Percentiles rank a stretch among this genome's conserved stretches.
Conservation (phyloP, 2,888 invertebrate species). For the Parelbella ahira region DNA sequence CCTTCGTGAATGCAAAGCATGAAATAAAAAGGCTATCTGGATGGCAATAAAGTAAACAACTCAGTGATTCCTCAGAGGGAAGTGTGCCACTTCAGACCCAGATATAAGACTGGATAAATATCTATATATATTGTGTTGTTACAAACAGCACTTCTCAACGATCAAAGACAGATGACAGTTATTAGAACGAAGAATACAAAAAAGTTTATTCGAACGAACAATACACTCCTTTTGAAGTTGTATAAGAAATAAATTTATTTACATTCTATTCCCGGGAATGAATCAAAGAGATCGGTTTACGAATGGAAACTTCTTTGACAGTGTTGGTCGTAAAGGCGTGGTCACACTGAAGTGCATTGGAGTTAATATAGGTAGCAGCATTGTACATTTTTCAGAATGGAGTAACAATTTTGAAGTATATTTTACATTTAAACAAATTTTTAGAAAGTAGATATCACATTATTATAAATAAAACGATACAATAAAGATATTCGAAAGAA, state of each 20-base stretch:
- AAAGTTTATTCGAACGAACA: constrained; percentile 38
- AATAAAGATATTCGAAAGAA: too few species aligned
- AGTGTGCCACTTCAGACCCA: constrained; percentile 3
- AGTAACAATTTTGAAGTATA: too few species aligned
- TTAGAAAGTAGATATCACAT: too few species aligned
- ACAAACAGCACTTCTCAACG: constrained; percentile 28
- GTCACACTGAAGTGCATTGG: too few species aligned
- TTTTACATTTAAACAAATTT: too few species aligned
- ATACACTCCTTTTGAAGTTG: constrained; percentile 57
- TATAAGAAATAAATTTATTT: constrained; percentile 39
- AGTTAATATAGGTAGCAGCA: too few species aligned
- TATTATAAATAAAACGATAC: too few species aligned
- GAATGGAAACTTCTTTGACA: constrained; percentile 40
- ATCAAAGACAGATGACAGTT: constrained; percentile 34
- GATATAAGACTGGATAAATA: constrained; percentile 19
- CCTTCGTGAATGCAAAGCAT: too few species aligned
- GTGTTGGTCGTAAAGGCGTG: constrained; percentile 2
- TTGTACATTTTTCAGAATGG: too few species aligned
- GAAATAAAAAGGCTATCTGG: neutral
- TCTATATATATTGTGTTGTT: constrained; percentile 8
- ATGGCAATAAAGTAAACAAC: neutral
- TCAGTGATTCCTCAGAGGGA: neutral
- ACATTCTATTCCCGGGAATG: constrained; percentile 58
- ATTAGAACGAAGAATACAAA: constrained; percentile 34
- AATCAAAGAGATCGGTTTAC: constrained; percentile 64